phyloP scores from a whole-genome alignment of 92 coral and sea anemone genomes.

The Phenganax stokvisi region DNA sequence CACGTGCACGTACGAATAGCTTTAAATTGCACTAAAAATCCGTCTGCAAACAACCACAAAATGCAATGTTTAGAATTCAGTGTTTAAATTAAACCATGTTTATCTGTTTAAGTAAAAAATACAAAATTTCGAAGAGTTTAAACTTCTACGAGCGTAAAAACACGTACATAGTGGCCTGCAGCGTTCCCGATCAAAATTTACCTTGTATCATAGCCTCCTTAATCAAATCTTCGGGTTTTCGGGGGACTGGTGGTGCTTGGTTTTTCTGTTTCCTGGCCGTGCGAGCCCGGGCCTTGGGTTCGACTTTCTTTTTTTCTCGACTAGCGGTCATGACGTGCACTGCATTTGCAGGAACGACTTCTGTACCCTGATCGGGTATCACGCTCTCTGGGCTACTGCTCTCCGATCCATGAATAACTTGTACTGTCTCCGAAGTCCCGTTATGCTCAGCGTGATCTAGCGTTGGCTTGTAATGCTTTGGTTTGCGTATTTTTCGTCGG shows the following conservation, averaged over 20 bases:
- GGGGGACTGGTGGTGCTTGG: constrained; percentile 1
- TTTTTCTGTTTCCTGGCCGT: not conserved
- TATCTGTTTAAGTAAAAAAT: no score
- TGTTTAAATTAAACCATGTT: no score
- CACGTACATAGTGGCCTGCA: no score
- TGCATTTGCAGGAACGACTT: not conserved
- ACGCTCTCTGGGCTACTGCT: not conserved
- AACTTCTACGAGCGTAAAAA: no score
- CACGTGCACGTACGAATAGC: no score
- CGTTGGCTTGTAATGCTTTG: constrained; percentile 31
- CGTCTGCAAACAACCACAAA: no score
- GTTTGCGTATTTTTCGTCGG: constrained; percentile 36
- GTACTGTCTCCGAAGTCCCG: constrained; percentile 1
- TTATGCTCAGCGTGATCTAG: not conserved
- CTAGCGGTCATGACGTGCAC: constrained; percentile 22
- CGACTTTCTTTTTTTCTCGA: constrained; percentile 1
- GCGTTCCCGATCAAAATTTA: no score
- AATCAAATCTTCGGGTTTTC: constrained; percentile 30
- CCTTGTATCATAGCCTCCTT: constrained; percentile 16
- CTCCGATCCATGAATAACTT: not conserved
- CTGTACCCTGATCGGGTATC: not conserved
- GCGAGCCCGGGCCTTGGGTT: constrained; percentile 6
- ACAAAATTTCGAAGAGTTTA: no score
- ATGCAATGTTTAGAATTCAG: no score
- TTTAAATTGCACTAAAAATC: no score